Evolutionary conservation across 2,888 invertebrate species (phyloP), one percentile per base, ranked within the genome.

Genomic region (Andrena flavipes): DNA sequence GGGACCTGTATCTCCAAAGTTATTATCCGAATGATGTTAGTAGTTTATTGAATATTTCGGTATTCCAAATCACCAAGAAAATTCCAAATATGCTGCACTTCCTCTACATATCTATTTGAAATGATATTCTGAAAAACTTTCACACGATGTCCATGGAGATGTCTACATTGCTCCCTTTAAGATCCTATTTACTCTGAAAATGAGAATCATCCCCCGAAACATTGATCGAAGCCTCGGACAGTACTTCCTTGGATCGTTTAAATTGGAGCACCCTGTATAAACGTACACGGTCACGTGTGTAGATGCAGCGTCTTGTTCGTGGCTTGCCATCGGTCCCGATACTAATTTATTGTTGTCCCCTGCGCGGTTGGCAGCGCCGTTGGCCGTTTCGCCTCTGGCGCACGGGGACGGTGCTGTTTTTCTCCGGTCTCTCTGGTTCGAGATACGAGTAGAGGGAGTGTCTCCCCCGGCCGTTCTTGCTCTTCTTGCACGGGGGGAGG

Each of bases 341-440:
- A 89, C 87, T 84, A 87, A 89, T 89, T 89, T 86, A 88, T 86
- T 75, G 82, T 86, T 82, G 87, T 75, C 74, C 81, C 84, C 71
- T 67, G 75, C 49, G 62, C 10, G 65, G 59, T 29, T 65, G 70
- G 49, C 60, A 63, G 76, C 68, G 23, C 59, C 77, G 77, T 80
- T 65, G 67, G 64, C 68, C 29, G 80, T 83, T 80, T 68, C 73
- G 67, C 71, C 83, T 79, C 49, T 29, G 71, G 67, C 78, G 75
- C 75, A n/a, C 69, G 33, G 33, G 62, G 62, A 20, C 30, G 56
- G 60, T 42, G 48, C 62, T 62, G 68, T 70, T 83, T 87, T 81
- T 80, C 77, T 71, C 54, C 42, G 72, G 33, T 56, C 70, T 26
- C 67, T 70, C 67, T 70, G 60, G 48, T 63, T 64, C 42, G 35